A percentile compares a stretch with the other conserved stretches of the same genome.
phyloP scores from a whole-genome alignment of 1,140 invertebrate genomes.

The Drosophila kikkawai region DNA sequence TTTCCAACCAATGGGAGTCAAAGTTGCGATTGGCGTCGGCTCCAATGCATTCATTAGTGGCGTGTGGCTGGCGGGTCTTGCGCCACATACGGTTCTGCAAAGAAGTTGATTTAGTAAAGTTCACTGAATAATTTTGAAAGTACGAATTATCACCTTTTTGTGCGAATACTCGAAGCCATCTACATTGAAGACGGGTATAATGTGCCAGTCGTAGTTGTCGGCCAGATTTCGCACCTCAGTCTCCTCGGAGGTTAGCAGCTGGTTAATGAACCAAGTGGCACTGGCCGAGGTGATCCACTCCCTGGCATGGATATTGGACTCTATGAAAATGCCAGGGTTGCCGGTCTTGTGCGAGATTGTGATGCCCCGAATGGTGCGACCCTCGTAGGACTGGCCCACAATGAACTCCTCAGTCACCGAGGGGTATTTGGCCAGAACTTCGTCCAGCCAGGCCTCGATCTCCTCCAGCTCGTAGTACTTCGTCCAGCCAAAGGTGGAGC shows the following conservation, averaged over 20 bases:
- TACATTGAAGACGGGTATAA: constrained; percentile 90
- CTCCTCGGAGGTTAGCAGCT: constrained; percentile 82
- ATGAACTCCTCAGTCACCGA: constrained; percentile 58
- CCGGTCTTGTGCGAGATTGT: constrained; percentile 87
- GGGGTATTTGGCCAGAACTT: constrained; percentile 79
- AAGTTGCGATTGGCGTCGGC: constrained; percentile 90
- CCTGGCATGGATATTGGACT: constrained; percentile 86
- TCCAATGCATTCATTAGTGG: constrained; percentile 86
- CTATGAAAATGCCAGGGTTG: constrained; percentile 86
- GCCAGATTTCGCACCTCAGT: constrained; percentile 80
- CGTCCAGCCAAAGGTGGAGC: constrained; percentile 80
- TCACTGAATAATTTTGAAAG: accelerated
- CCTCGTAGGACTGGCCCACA: constrained; percentile 86
- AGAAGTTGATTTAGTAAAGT: not conserved
- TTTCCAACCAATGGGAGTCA: constrained; percentile 87
- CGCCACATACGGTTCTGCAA: constrained; percentile 86
- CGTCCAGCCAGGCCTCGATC: constrained; percentile 86
- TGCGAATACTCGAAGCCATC: constrained; percentile 90
- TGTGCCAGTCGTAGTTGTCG: constrained; percentile 87
- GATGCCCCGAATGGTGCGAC: constrained; percentile 87
- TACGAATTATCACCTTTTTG: constrained; percentile 59
- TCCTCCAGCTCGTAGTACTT: constrained; percentile 85
- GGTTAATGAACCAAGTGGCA: constrained; percentile 86
- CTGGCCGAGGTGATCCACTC: constrained; percentile 88
- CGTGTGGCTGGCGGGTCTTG: constrained; percentile 85